A percentile compares a stretch with the other conserved stretches of the same genome.
phyloP scores from a whole-genome alignment of 2,113 vertebrate species.

The Arvicanthis niloticus region DNA sequence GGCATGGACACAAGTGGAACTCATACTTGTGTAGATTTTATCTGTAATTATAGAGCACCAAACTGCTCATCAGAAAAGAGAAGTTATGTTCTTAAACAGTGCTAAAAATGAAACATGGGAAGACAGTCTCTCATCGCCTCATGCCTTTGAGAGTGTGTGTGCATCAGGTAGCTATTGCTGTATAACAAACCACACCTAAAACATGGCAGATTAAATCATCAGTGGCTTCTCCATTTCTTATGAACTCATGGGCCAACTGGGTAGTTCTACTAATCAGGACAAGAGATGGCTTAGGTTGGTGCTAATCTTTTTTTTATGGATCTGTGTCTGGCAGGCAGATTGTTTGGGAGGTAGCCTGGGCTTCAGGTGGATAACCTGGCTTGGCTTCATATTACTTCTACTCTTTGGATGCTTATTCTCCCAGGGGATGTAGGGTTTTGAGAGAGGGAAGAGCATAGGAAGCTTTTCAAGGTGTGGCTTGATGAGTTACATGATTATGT shows the following conservation, averaged over 20 bases:
- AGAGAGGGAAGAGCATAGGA: not conserved
- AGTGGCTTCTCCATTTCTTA: slow-evolving; percentile 6
- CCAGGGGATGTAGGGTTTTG: not conserved
- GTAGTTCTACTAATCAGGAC: not conserved
- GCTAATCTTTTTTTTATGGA: not conserved
- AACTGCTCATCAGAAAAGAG: not conserved
- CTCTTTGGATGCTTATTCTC: not conserved
- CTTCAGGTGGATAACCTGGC: not conserved
- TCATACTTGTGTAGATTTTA: not conserved
- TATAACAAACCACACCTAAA: not conserved
- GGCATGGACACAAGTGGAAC: not conserved
- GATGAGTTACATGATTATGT: not conserved
- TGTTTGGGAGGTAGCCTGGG: not conserved
- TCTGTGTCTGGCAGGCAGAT: not conserved
- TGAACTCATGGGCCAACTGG: not conserved
- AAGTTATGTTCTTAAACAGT: not conserved
- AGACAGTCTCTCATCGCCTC: not conserved
- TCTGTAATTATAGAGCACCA: not conserved
- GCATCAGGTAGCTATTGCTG: not conserved
- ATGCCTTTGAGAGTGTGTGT: not conserved
- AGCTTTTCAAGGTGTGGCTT: not conserved
- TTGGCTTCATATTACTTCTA: not conserved
- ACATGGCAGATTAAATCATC: not conserved
- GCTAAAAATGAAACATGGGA: not conserved
- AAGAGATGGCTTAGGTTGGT: not conserved